phyloP scores from a whole-genome alignment of 35 echinoderm and acorn worm genomes.

The Eucidaris tribuloides region DNA sequence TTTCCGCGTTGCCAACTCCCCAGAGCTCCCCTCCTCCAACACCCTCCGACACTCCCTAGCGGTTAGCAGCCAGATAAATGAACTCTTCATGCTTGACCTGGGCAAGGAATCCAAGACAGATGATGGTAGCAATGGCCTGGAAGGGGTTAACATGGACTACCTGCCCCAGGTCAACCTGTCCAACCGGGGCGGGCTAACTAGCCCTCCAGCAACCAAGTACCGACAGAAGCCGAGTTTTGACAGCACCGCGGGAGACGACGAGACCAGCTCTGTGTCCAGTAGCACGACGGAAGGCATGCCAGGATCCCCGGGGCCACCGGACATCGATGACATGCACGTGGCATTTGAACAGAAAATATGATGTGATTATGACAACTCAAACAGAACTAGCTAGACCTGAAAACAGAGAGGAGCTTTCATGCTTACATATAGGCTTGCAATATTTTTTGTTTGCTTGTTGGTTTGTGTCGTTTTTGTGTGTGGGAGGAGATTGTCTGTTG shows the following conservation, averaged over 20 bases:
- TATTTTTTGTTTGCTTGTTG: too few species aligned
- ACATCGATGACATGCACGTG: slow-evolving; percentile 34
- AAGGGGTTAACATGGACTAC: background rate
- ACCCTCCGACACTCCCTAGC: slow-evolving; percentile 19
- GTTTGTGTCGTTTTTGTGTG: too few species aligned
- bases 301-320: background rate
- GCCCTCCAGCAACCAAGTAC: slow-evolving; percentile 13
- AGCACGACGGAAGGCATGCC: background rate
- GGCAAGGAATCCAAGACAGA: background rate
- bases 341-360: slow-evolving; percentile 54
- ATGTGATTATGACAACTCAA: too few species aligned
- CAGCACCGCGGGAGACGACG: slow-evolving; percentile 14
- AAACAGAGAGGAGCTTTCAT: too few species aligned
- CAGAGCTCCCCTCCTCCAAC: background rate
- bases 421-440: too few species aligned
- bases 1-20: slow-evolving; percentile 24
- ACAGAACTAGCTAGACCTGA: too few species aligned
- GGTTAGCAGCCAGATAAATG: slow-evolving; percentile 20
- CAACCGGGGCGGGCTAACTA: background rate
- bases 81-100: slow-evolving; percentile 6
- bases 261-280: background rate
- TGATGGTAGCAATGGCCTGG: too few species aligned
- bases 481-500: too few species aligned
- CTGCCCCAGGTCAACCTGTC: background rate
- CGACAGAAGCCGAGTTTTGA: background rate